Evolutionary conservation across 1,140 invertebrate species (phyloP), one percentile per base, ranked within the genome.

Genomic region (Ectropis grisescens): DNA sequence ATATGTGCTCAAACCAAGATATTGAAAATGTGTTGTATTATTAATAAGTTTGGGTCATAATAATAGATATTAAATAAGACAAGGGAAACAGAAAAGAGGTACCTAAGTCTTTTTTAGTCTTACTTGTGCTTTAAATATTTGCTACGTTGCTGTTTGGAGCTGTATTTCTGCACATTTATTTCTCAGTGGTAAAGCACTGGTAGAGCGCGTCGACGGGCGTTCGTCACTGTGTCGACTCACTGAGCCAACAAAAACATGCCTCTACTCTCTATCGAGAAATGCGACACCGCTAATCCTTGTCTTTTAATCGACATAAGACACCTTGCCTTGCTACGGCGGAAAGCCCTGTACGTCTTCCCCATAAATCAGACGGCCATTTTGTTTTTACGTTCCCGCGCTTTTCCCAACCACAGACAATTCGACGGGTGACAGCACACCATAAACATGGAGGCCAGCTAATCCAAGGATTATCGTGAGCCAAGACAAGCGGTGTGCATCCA

Each of bases 231-330:
- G 27, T 11, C 12, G 31, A 36, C 39, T 45, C 29, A 44, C 37
- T 38, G 19, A 46, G 66, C 69, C 66, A 70, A 70, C 55, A 60
- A 68, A 57, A 71, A 69, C 61, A 75, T 41, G 47, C 47, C 42
- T 38, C 31, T 11, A n/a, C n/a, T n/a, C n/a, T n/a, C n/a, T n/a
- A n/a, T n/a, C n/a, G 13, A 30, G 64, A 44, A 61, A 65, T 47
- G 25, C 41, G 56, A 65, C 38, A 61, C 52, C 47, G 31, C 31
- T 68, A 66, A 72, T 54, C 58, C 54, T 25, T 64, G 58, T 70
- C 52, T 47, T 56, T 70, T 60, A 58, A 58, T 35, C 47, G 69
- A 78, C 68, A 70, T 43, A 71, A 75, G 75, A 78, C 72, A 78
- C 68, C 72, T 78, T 78, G 69, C 54, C 3, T 8, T 19, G 16